phyloP scores from a whole-genome alignment of 1,140 invertebrate species.

The Brachionus koreanus region DNA sequence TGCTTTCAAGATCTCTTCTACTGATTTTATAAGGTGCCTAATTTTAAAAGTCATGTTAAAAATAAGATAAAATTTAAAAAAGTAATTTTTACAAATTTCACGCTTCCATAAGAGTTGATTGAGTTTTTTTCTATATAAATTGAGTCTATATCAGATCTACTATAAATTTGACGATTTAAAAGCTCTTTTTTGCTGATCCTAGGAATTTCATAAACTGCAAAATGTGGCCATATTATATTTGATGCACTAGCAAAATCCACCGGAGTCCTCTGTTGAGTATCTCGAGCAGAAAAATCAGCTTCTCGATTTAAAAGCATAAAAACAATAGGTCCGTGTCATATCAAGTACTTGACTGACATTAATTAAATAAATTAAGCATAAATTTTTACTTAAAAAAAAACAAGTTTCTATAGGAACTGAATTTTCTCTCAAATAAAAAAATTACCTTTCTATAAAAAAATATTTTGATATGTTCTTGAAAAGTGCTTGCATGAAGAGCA shows the following conservation, averaged over 20 bases:
- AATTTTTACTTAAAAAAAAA: too few relatives aligned
- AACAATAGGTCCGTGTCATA: neutral
- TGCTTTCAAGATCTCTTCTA: neutral
- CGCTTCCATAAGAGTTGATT: neutral
- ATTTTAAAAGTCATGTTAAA: neutral
- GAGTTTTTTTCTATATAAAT: neutral
- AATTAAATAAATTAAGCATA: neutral
- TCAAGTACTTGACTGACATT: neutral
- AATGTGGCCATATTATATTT: slow-evolving; percentile 56
- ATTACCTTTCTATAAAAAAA: neutral
- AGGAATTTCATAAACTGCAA: slow-evolving; percentile 50
- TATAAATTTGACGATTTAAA: slow-evolving; percentile 49
- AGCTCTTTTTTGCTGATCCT: slow-evolving; percentile 49
- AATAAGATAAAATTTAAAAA: neutral
- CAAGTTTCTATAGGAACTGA: neutral
- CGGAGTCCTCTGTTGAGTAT: slow-evolving; percentile 48
- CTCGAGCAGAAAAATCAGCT: neutral
- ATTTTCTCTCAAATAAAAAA: neutral
- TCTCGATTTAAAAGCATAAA: neutral
- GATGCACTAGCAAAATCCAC: slow-evolving; percentile 56
- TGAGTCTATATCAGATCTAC: neutral
- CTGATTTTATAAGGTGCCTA: slow-evolving; percentile 8
- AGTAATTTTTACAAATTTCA: neutral
- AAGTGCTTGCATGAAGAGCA: slow-evolving; percentile 55
- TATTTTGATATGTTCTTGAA: slow-evolving; percentile 54